Evolutionary conservation across 2,113 vertebrate species (phyloP).

Genomic region (Neoarius graeffei): DNA sequence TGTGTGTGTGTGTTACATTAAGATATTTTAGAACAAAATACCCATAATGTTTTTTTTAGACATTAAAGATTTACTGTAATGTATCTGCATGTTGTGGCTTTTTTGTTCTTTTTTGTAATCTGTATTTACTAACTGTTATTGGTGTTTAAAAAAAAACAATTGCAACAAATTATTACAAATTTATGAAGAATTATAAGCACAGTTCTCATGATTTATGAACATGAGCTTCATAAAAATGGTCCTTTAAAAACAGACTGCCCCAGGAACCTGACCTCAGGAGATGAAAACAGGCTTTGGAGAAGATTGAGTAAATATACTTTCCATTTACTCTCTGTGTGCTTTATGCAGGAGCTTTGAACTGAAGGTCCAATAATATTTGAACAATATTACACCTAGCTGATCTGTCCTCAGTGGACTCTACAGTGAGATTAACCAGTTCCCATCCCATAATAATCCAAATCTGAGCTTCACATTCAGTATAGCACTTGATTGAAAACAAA

Average conservation of each 20-base stretch:
- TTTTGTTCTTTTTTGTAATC: not conserved
- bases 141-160: not conserved
- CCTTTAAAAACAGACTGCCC: not conserved
- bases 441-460: constrained; percentile 20
- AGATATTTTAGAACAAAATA: not conserved
- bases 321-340: not conserved
- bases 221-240: not conserved
- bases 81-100: not conserved
- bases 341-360: constrained; percentile 9
- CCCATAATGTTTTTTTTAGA: not conserved
- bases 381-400: constrained; percentile 27
- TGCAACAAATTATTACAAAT: not conserved
- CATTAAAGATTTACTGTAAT: not conserved
- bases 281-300: not conserved
- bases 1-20: not conserved
- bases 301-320: constrained; percentile 6
- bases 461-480: not conserved
- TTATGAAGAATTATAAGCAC: not conserved
- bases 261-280: not conserved
- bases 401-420: constrained; percentile 2
- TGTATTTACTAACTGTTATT: not conserved
- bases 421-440: not conserved
- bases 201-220: not conserved
- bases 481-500: not conserved
- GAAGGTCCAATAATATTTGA: constrained; percentile 10